Base-by-base conservation (phyloP, 2,888 invertebrate genomes). In the Platynereis dumerilii region DNA sequence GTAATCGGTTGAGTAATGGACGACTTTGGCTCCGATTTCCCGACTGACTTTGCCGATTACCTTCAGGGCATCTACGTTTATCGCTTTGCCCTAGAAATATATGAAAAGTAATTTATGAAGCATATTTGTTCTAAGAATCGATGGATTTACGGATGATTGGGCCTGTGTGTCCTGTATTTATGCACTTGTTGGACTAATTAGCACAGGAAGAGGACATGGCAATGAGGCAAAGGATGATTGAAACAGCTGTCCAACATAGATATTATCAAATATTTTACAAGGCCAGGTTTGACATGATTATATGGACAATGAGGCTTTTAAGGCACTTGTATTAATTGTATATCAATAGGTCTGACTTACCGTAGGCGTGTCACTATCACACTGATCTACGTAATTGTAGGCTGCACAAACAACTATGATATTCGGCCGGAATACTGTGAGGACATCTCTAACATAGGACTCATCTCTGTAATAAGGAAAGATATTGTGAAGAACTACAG, bases 21-120 rank as follows among this genome's bases (percentile, higher is more conserved):
- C 62, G 3, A 62, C 57, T 29, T 62, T 62, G 27, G 62, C 62
- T 3, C 61, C 61, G 20, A 61, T 54, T n/a, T 61, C 53, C 44
- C 34, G 39, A 7, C 54, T 54, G 2, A 39, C 61, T 2, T 34
- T 22, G 12, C 54, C 61, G 17, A 61, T 55, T 20, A 28, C 44
- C 42, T 61, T 54, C 15, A 29, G 27, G 2, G 54, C 61, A 17
- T 54, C n/a, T 3, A 61, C 39, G 27, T 61, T 61, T 10, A 61
- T 54, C 1, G 61, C 54, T 27, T 61, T 54, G 2, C 39, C 61
- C 61, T 61, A 28, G 7, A 53, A 59, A 57, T 1, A 42, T 10
- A 26, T 45, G 34, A 3, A 52, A 52, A 17, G 12, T 17, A 12
- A 42, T 17, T 42, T n/a, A n/a, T n/a, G n/a, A n/a, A n/a, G n/a